Evolutionary conservation across 2,888 invertebrate species (phyloP).

Genomic region (Spicauda simplicius): DNA sequence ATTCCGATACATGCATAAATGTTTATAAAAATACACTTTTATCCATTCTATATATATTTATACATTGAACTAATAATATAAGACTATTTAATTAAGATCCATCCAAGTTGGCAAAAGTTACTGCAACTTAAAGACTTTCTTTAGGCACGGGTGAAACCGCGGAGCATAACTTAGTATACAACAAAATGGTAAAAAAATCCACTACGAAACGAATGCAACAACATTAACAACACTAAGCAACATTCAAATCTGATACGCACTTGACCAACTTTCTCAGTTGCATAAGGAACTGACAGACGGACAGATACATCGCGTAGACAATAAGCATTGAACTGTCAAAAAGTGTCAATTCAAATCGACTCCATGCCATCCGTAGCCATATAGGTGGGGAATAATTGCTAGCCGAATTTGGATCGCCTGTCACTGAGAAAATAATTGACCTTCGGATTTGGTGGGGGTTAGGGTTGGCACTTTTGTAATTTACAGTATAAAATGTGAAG

Average conservation of each 20-base stretch:
- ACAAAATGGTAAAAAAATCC: too few species aligned
- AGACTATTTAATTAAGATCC: too few species aligned
- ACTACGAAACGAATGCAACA: neutral
- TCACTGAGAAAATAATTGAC: neutral
- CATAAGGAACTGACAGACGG: conserved; percentile 24
- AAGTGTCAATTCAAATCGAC: conserved; percentile 34
- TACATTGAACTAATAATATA: too few species aligned
- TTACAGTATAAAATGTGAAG: too few species aligned
- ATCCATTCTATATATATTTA: too few species aligned
- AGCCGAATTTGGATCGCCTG: conserved; percentile 19
- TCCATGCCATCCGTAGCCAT: conserved; percentile 28
- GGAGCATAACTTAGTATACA: too few species aligned
- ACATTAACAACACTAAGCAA: neutral
- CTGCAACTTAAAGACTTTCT: too few species aligned
- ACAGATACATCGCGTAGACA: conserved; percentile 27
- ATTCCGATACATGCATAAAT: too few species aligned
- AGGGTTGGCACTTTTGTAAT: neutral
- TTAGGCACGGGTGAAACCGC: too few species aligned
- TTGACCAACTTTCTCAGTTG: conserved; percentile 17
- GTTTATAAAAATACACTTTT: too few species aligned
- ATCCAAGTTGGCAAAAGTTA: too few species aligned
- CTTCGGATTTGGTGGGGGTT: conserved; percentile 9
- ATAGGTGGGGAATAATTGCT: conserved; percentile 32
- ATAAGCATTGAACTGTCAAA: conserved; percentile 35
- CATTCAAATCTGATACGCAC: conserved; percentile 17